Percentiles rank a stretch among this genome's conserved stretches.
phyloP scores from a whole-genome alignment of 2,797 vertebrate genomes.

The Pangasius larnaudii region DNA sequence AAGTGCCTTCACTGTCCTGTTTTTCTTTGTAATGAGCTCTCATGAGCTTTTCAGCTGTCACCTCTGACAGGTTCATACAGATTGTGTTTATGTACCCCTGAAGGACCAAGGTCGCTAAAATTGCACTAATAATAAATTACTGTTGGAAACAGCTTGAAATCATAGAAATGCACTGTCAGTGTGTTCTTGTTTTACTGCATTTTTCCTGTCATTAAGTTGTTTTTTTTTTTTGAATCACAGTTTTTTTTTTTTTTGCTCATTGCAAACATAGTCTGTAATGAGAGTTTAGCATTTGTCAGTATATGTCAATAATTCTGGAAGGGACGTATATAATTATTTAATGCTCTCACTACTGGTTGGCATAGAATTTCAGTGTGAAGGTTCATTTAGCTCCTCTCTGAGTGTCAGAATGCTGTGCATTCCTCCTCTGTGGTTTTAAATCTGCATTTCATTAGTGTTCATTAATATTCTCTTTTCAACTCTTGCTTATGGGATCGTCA shows the following conservation, averaged over 20 bases:
- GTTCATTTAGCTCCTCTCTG: not conserved
- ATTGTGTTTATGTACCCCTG: not conserved
- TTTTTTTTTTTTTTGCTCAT: not conserved
- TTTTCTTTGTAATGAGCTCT: conserved; percentile 26
- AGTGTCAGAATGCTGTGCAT: conserved; percentile 3
- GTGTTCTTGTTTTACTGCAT: not conserved
- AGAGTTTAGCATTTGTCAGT: not conserved
- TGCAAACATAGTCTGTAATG: not conserved
- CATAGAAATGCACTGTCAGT: too few species aligned
- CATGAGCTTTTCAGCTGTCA: not conserved
- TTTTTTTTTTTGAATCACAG: not conserved
- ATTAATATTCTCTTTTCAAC: conserved; percentile 48
- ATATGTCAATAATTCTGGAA: not conserved
- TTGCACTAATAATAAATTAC: not conserved
- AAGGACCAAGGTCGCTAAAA: not conserved
- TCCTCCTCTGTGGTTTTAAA: conserved; percentile 33
- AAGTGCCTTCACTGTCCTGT: not conserved
- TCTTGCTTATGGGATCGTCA: conserved; percentile 52
- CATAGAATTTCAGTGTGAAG: not conserved
- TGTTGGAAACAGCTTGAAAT: not conserved
- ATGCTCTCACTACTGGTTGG: not conserved
- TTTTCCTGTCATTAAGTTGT: not conserved
- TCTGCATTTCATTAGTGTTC: conserved; percentile 42
- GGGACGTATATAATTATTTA: not conserved
- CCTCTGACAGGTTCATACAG: not conserved